phyloP scores from a whole-genome alignment of 92 coral and sea anemone genomes.

The Nematostella vectensis region DNA sequence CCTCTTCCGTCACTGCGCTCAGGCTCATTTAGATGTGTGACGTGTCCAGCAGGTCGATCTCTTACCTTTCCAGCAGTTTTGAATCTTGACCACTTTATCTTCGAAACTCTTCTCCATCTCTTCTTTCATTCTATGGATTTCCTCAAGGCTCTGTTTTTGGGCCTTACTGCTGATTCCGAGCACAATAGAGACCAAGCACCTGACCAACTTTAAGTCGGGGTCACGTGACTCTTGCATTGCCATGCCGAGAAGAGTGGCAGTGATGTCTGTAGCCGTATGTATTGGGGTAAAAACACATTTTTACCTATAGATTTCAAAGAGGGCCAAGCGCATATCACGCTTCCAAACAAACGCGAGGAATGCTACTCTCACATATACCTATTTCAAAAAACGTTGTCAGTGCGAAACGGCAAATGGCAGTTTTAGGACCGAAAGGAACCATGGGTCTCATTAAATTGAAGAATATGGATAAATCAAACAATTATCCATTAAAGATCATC shows the following conservation, averaged over 20 bases:
- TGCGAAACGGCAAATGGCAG: too few relatives aligned
- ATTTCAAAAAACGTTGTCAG: too few relatives aligned
- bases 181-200: conserved; percentile 67
- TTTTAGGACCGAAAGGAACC: too few relatives aligned
- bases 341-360: too few relatives aligned
- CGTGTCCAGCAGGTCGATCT: too few relatives aligned
- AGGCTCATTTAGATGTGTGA: too few relatives aligned
- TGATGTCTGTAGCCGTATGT: conserved; percentile 2
- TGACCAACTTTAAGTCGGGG: conserved; percentile 44
- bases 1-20: too few relatives aligned
- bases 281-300: background rate
- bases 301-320: conserved; percentile 1
- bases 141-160: conserved; percentile 44
- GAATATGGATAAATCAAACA: too few relatives aligned
- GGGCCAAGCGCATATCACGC: too few relatives aligned
- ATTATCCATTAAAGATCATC: too few relatives aligned
- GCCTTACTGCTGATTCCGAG: conserved; percentile 57
- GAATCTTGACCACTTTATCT: conserved; percentile 31
- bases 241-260: conserved; percentile 50
- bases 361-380: too few relatives aligned
- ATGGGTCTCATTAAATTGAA: too few relatives aligned
- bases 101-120: conserved; percentile 20
- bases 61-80: conserved; percentile 40
- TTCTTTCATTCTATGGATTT: conserved; percentile 29
- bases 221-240: conserved; percentile 55